Conservation (phyloP, 2,888 invertebrate genomes). For the Xestoiulus laeticollis region DNA sequence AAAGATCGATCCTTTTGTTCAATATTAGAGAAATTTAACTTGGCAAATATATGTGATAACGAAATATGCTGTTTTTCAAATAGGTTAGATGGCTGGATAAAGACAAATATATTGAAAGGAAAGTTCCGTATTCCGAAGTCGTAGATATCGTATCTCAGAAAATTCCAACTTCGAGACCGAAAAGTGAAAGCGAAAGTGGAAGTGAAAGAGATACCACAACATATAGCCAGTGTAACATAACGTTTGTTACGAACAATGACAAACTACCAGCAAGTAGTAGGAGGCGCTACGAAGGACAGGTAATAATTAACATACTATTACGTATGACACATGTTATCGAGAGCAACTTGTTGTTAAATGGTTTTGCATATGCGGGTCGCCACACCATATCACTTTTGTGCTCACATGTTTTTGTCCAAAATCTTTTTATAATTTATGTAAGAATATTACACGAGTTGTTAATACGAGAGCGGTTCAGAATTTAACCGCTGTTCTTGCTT, state of each 20-base stretch:
- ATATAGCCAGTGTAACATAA: constrained; percentile 66
- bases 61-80: neutral
- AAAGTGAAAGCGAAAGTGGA: constrained; percentile 58
- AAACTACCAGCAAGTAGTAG: constrained; percentile 72
- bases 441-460: no score
- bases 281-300: constrained; percentile 77
- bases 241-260: constrained; percentile 72
- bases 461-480: no score
- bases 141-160: constrained; percentile 77
- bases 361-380: no score
- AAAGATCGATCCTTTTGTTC: neutral
- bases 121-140: constrained; percentile 72
- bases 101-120: constrained; percentile 74
- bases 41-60: neutral
- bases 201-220: constrained; percentile 44
- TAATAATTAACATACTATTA: no score
- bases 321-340: no score
- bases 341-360: no score
- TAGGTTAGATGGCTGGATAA: constrained; percentile 71
- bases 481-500: no score
- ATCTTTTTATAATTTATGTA: no score
- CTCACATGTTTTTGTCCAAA: no score
- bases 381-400: no score
- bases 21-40: neutral
- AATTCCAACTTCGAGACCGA: constrained; percentile 66